Evolutionary conservation across 2,888 invertebrate genomes (phyloP).

Genomic region (Andrena bicolor): DNA sequence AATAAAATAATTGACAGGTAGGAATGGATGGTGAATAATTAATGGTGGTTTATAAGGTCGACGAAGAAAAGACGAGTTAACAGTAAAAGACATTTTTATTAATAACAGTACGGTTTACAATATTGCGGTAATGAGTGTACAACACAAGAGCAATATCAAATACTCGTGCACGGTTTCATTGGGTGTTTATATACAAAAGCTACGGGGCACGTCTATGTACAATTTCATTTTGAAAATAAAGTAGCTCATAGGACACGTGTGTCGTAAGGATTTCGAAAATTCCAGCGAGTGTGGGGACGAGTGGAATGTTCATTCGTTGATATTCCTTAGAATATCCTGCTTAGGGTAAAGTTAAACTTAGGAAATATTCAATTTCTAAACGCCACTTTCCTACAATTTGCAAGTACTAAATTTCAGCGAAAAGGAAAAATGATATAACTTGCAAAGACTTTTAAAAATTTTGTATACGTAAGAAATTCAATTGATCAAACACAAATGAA

Average conservation of each 20-base stretch:
- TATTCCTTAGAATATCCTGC: background rate
- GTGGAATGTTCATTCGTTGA: too few species aligned
- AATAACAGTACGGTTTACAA: slow-evolving; percentile 75
- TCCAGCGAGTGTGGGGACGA: background rate
- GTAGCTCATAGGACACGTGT: slow-evolving; percentile 1
- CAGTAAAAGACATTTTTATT: slow-evolving; percentile 76
- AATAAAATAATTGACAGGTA: background rate
- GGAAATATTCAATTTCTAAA: background rate
- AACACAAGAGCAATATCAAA: slow-evolving; percentile 57
- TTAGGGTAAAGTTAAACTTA: background rate
- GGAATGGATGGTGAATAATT: background rate
- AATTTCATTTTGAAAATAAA: slow-evolving; percentile 32
- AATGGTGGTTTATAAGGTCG: background rate
- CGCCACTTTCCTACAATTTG: background rate
- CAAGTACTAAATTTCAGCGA: too few species aligned
- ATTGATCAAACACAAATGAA: too few species aligned
- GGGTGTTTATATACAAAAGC: slow-evolving; percentile 64
- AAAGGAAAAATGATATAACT: too few species aligned
- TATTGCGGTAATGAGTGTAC: slow-evolving; percentile 66
- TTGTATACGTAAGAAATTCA: too few species aligned
- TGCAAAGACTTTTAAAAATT: too few species aligned
- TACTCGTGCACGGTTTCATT: slow-evolving; percentile 52
- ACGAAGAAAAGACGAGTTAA: slow-evolving; percentile 52
- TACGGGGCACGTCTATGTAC: slow-evolving; percentile 53
- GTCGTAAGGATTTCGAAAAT: slow-evolving; percentile 10